A percentile compares a stretch with the other conserved stretches of the same genome.
Conservation (phyloP, 1,140 invertebrate species). For the Anthonomus grandis region DNA sequence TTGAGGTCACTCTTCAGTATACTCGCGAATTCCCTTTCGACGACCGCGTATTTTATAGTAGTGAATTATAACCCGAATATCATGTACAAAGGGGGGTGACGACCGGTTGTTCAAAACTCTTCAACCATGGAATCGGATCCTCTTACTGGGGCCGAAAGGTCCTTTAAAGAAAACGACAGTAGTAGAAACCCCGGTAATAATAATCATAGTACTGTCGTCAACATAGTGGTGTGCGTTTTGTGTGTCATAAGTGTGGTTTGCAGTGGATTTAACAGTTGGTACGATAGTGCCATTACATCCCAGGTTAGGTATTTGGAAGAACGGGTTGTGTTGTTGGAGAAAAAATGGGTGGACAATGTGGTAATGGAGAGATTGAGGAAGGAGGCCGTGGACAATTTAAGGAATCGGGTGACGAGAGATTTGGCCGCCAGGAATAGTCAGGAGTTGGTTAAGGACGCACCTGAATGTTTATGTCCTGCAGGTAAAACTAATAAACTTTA, state of each 20-base stretch:
- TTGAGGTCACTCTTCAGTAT: too few relatives aligned
- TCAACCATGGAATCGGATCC: constrained; percentile 32
- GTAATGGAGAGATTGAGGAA: constrained; percentile 37
- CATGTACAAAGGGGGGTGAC: constrained; percentile 23
- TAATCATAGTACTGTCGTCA: constrained; percentile 30
- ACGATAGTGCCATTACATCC: constrained; percentile 34
- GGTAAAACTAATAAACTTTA: constrained; percentile 41
- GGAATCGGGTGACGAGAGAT: constrained; percentile 38
- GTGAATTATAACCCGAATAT: too few relatives aligned
- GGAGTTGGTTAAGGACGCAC: constrained; percentile 35
- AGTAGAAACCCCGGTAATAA: constrained; percentile 9
- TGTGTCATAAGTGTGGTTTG: constrained; percentile 44
- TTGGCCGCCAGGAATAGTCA: constrained; percentile 11
- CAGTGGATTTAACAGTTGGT: constrained; percentile 44
- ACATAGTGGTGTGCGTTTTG: constrained; percentile 44
- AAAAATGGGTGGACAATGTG: constrained; percentile 27
- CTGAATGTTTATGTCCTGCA: constrained; percentile 48
- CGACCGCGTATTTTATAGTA: too few relatives aligned
- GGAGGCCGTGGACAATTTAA: constrained; percentile 35
- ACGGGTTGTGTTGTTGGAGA: constrained; percentile 37
- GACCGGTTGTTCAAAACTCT: constrained; percentile 18
- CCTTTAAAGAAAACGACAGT: neutral
- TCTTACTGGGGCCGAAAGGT: constrained; percentile 18
- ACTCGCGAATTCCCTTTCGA: too few relatives aligned
- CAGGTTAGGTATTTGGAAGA: constrained; percentile 38